Evolutionary conservation across 2,113 vertebrate species (phyloP).

Genomic region (Rhadina sibilatrix): DNA sequence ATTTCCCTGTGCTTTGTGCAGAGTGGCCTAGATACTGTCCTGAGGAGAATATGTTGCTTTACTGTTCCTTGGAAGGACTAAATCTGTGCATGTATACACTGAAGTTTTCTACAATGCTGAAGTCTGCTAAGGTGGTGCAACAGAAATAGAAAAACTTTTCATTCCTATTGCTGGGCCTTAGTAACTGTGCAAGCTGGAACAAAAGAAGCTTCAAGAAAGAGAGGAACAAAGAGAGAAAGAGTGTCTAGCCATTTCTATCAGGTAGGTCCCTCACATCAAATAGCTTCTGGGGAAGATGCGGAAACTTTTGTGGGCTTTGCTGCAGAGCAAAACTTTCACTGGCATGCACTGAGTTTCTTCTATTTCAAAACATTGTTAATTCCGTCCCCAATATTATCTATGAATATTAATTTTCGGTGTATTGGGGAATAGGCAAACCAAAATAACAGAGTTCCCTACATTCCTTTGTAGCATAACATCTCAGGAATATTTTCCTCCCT

Average conservation of each 20-base stretch:
- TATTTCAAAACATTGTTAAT: not conserved
- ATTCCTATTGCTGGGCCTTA: not conserved
- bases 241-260: not conserved
- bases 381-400: not conserved
- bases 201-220: not conserved
- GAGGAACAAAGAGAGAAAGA: not conserved
- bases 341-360: not conserved
- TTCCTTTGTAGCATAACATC: not conserved
- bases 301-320: not conserved
- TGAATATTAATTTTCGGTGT: not conserved
- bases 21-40: not conserved
- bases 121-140: not conserved
- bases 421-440: not conserved
- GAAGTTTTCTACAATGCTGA: not conserved
- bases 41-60: not conserved
- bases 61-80: not conserved
- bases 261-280: not conserved
- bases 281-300: not conserved
- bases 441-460: not conserved
- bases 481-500: not conserved
- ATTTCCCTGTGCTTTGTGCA: not conserved
- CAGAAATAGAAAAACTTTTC: not conserved
- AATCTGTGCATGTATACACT: not conserved
- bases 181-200: not conserved
- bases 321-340: not conserved